Base-by-base conservation (phyloP, 2,113 vertebrate species). In the Tonatia bakeri region DNA sequence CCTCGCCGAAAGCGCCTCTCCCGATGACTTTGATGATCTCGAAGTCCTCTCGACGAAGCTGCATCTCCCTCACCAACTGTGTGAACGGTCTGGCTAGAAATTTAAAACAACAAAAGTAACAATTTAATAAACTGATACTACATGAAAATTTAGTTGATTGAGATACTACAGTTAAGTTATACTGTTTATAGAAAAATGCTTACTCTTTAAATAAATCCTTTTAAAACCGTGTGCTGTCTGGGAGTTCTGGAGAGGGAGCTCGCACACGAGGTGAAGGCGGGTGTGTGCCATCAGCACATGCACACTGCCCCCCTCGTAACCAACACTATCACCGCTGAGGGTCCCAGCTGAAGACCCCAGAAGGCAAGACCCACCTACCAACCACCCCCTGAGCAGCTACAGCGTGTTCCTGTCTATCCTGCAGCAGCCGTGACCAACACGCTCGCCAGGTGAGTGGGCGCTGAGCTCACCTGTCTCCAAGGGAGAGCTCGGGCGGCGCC, bases 1-100 rank as follows among this genome's bases (percentile, higher is more conserved):
- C 99, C 98, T 99, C 99, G 40, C 99, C 99, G 90, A 99, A 99
- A 59, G 99, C 99, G 16, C 99, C 99, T 98, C 99, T 98, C 96
- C 99, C 99, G 0, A 99, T 99, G 33, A 99, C 99, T 98, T 99
- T 99, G 92, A 99, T 99, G 28, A 99, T 99, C 97, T 99, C 99
- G 89, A 99, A 99, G 98, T 99, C 99, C 90, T 99, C 99, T 76
- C 99, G 98, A 77, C 98, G 99, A 4, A 99, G 98, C 3, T 99
- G 98, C 98, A 99, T 99, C 77, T 99, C 98, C 98, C 98, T 99
- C 87, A 99, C 98, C 97, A 99, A 91, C 31, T 99, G 98, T 20
- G 99, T 99, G 88, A 99, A 99, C 9, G 99, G 99, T 94, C 98
- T 99, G 24, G 98, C 99, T 99, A 87, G 77, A 96, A 64, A 81